phyloP scores from a whole-genome alignment of 2,888 invertebrate genomes.

The Pseudeuparius sepicola region DNA sequence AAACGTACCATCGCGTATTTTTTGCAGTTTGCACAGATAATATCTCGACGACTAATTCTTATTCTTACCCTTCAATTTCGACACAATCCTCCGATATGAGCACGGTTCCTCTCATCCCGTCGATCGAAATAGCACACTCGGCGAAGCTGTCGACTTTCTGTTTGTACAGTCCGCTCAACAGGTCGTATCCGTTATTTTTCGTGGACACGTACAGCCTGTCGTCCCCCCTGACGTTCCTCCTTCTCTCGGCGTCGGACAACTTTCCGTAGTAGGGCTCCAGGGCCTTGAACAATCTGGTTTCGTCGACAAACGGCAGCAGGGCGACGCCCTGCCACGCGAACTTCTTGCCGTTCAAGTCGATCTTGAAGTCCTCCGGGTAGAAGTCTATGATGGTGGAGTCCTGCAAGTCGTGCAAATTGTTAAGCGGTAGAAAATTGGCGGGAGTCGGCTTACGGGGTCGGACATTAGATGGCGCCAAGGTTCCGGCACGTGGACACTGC shows the following conservation, averaged over 20 bases:
- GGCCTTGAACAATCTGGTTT: conserved; percentile 75
- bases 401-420: too few species aligned
- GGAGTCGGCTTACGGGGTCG: conserved; percentile 59
- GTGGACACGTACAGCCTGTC: conserved; percentile 81
- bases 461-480: conserved; percentile 93
- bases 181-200: conserved; percentile 59
- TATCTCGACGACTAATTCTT: background rate
- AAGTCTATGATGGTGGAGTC: conserved; percentile 95
- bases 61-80: conserved; percentile 51
- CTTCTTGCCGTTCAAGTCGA: conserved; percentile 98
- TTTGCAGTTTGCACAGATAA: background rate
- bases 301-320: conserved; percentile 94
- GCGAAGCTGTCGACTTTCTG: conserved; percentile 42
- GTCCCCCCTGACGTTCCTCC: conserved; percentile 78
- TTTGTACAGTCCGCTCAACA: conserved; percentile 59
- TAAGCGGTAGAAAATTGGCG: conserved; percentile 7
- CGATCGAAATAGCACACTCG: conserved; percentile 54
- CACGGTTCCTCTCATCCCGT: conserved; percentile 79
- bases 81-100: conserved; percentile 64
- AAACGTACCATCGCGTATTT: conserved; percentile 1
- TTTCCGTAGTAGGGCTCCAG: conserved; percentile 68
- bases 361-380: conserved; percentile 95
- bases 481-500: conserved; percentile 83
- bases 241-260: conserved; percentile 77
- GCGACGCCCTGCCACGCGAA: conserved; percentile 99